These are phyloP conservation scores for Dicerorhinus sumatrensis DNA, from an alignment of 2,113 vertebrate genomes.

Conservation along the genomic window DNA sequence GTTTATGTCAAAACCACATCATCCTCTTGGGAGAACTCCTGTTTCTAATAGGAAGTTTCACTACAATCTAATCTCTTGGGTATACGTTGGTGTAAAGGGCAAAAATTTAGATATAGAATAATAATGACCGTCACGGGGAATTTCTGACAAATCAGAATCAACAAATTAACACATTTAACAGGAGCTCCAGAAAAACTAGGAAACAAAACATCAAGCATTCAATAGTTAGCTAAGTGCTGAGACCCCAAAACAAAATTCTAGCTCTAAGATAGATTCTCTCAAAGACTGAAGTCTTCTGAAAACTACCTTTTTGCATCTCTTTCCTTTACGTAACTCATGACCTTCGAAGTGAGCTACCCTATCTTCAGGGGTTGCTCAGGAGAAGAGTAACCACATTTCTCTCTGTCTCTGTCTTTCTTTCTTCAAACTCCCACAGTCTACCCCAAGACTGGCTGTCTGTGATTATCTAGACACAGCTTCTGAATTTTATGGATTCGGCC, in stretches of 20 bases:
- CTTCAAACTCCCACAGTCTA: not conserved
- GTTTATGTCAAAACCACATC: not conserved
- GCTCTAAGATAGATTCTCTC: not conserved
- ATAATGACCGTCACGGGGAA: not conserved
- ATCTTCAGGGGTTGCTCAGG: not conserved
- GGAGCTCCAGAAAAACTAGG: not conserved
- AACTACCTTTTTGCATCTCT: not conserved
- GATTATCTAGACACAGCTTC: not conserved
- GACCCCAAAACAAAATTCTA: not conserved
- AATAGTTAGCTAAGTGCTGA: not conserved
- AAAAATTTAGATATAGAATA: not conserved
- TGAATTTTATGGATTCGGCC: not conserved
- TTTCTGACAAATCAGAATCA: conserved; percentile 17
- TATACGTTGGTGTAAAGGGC: not conserved
- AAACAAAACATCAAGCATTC: not conserved
- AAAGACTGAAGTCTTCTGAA: not conserved
- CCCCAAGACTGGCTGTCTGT: not conserved
- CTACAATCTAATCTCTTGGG: not conserved
- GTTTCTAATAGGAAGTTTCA: not conserved
- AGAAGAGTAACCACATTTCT: not conserved
- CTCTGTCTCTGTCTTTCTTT: not conserved
- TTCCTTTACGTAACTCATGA: not conserved
- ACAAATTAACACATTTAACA: not conserved
- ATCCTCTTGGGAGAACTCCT: not conserved
- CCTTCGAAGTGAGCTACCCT: not conserved